Conservation (phyloP, 2,797 vertebrate genomes). For the Crenuchus spilurus region DNA sequence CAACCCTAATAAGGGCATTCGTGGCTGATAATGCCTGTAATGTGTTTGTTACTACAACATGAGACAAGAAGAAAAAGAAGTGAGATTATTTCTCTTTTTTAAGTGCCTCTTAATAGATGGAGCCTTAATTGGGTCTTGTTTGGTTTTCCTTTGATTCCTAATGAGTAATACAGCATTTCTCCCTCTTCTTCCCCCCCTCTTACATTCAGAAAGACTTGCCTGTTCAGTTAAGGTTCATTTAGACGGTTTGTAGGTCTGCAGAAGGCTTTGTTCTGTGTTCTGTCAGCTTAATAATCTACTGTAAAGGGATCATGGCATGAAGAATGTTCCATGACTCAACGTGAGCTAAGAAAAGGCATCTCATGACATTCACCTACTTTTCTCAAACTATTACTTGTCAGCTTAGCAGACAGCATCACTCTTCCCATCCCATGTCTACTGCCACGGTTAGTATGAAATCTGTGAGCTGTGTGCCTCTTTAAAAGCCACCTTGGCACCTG, state of each 20-base stretch:
- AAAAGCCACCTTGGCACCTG: slow-evolving; percentile 64
- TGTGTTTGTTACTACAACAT: slow-evolving; percentile 76
- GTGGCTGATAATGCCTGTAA: slow-evolving; percentile 74
- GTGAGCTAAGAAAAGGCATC: background rate
- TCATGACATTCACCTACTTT: background rate
- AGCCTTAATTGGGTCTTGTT: slow-evolving; percentile 69
- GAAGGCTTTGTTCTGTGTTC: slow-evolving; percentile 29
- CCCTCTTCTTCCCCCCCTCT: slow-evolving; percentile 14
- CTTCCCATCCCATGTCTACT: slow-evolving; percentile 14
- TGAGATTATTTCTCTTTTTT: slow-evolving; percentile 67
- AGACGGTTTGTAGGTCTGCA: slow-evolving; percentile 39
- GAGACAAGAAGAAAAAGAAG: slow-evolving; percentile 65
- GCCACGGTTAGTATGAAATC: background rate
- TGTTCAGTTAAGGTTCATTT: slow-evolving; percentile 43
- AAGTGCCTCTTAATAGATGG: slow-evolving; percentile 70
- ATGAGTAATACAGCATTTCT: slow-evolving; percentile 57
- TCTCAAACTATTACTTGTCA: background rate
- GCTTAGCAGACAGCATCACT: slow-evolving; percentile 5
- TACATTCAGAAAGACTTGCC: slow-evolving; percentile 32
- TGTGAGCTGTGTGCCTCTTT: slow-evolving; percentile 17
- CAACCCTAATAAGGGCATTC: slow-evolving; percentile 62
- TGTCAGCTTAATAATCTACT: slow-evolving; percentile 24
- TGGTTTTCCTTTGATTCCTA: slow-evolving; percentile 63
- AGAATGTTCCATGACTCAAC: background rate
- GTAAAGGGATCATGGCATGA: slow-evolving; percentile 4